Evolutionary conservation across 23 tunicate species (phyloP), one percentile per base, ranked within the genome.

Genomic region (Aplidium turbinatum): DNA sequence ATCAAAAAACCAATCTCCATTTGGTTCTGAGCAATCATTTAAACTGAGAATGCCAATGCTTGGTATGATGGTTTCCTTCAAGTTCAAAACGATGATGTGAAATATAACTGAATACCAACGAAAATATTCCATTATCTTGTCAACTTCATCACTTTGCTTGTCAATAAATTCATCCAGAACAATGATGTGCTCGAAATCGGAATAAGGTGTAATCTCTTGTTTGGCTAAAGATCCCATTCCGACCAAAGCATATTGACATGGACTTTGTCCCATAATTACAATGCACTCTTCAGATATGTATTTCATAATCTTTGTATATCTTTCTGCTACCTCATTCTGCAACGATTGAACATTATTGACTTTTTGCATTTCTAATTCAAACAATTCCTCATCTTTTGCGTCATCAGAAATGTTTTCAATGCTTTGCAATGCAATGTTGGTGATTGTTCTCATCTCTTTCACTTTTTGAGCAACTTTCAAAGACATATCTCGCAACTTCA

Each of bases 51-150:
- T 30, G 6, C 36, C 5, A 26, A 60, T 29, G 22, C 35, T 60
- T 11, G 23, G 68, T 11, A 76, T 38, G 0, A 26, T 28, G 29
- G 71, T 60, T 27, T 76, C 71, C 42, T 67, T 38, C 4, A 65
- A 45, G 33, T 65, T 25, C 30, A 64, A 27, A 26, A 65, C 0
- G 47, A 78, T 47, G 16, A 78, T 33, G 47, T 66, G 83, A 48
- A 78, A 77, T 4, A 65, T 45, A 9, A 78, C 31, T 24, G 47
- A 0, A 67, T 47, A 78, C 83, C 83, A 78, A 18, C 58, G 63
- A 78, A 78, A 78, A 34, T 78, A 78, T 25, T 78, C 75, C 39
- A 61, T 77, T 19, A 25, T 20, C 28, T 39, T n/a, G 13, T 42
- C 16, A 9, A 42, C 48, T 19, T 53, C 60, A 53, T 7, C 16